These are phyloP conservation scores for Alviniconcha marisindica DNA, from an alignment of 1,140 invertebrate species.

Conservation along the genomic window DNA sequence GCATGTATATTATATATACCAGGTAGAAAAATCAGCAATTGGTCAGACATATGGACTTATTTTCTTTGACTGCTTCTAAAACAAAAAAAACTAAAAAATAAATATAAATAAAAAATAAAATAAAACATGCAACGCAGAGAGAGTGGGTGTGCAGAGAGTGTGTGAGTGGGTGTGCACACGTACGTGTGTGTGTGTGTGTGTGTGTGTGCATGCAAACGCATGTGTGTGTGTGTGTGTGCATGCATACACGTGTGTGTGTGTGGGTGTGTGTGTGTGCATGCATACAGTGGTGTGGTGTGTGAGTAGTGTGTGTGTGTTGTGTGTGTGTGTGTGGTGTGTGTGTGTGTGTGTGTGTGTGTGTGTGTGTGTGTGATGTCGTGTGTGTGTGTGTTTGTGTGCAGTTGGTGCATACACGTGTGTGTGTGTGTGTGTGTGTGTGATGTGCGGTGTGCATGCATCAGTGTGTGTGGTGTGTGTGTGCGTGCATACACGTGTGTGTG, in stretches of 20 bases:
- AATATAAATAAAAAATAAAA: too few relatives aligned
- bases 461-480: slow-evolving; percentile 93
- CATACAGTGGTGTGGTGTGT: too few relatives aligned
- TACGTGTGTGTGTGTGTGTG: background rate
- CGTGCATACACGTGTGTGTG: slow-evolving; percentile 91
- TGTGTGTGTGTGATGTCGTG: slow-evolving; percentile 87
- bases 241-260: background rate
- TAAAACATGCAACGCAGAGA: too few relatives aligned
- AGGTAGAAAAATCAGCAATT: too few relatives aligned
- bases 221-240: too few relatives aligned
- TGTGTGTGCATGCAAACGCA: background rate
- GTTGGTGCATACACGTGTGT: slow-evolving; percentile 93
- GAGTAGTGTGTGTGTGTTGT: too few relatives aligned
- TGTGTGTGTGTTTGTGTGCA: slow-evolving; percentile 94
- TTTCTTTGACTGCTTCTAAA: too few relatives aligned
- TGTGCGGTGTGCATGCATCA: slow-evolving; percentile 86
- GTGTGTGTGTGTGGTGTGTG: slow-evolving; percentile 93
- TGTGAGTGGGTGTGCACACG: background rate
- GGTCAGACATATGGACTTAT: too few relatives aligned
- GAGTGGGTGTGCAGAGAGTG: too few relatives aligned
- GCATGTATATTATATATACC: too few relatives aligned
- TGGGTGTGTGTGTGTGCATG: slow-evolving; percentile 79
- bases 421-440: slow-evolving; percentile 85
- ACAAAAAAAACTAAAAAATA: too few relatives aligned
- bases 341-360: slow-evolving; percentile 86